These are phyloP conservation scores for Temnothorax unifasciatus DNA, from an alignment of 2,888 invertebrate species.

Conservation along the genomic window DNA sequence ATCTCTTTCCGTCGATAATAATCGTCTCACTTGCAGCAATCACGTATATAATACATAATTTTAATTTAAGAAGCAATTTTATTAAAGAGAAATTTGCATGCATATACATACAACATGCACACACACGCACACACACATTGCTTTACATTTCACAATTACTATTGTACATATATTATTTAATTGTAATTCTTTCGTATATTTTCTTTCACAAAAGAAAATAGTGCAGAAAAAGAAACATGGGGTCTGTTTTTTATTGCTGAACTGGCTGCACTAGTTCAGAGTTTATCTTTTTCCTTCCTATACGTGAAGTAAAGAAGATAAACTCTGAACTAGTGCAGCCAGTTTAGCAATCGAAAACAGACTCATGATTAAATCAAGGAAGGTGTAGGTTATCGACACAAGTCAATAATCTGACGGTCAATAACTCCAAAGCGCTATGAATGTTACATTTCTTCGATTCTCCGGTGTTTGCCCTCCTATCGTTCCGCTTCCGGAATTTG, in stretches of 20 bases:
- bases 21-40: neutral
- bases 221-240: neutral
- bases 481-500: constrained; percentile 18
- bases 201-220: neutral
- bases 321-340: too few relatives aligned
- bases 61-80: constrained; percentile 9
- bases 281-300: too few relatives aligned
- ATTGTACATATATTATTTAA: neutral
- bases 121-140: neutral
- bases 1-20: constrained; percentile 4
- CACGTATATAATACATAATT: neutral
- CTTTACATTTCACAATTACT: neutral
- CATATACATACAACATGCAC: neutral
- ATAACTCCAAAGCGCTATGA: neutral
- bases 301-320: too few relatives aligned
- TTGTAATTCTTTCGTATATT: neutral
- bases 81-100: neutral
- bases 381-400: neutral
- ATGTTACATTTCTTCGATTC: neutral
- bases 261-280: too few relatives aligned
- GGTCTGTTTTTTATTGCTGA: too few relatives aligned
- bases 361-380: neutral
- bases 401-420: neutral
- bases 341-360: too few relatives aligned
- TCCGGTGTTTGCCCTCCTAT: neutral